Evolutionary conservation across 2,113 vertebrate species (phyloP), one percentile per base, ranked within the genome.

Genomic region (Varanus komodoensis): DNA sequence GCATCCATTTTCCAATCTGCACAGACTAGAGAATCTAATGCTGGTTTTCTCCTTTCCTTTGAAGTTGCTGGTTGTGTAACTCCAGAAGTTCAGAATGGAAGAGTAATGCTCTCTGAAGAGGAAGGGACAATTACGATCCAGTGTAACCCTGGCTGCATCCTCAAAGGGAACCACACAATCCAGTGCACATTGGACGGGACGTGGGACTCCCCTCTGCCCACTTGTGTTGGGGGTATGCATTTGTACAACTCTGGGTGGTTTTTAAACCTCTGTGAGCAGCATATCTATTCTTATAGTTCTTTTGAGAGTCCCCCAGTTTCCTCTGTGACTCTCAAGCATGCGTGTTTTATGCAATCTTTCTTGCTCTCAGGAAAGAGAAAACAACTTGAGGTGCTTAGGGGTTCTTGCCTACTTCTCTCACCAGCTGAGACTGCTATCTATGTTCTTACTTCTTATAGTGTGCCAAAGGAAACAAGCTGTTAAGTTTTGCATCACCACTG

Each of bases 91-190:
- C 82, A 69, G 61, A 92, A 92, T 3, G 94, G 91, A 54, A 81
- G 3, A 1, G 29, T 80, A n/a, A 82, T 21, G 44, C 15, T 0
- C 9, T 19, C 52, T 38, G 89, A 19, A 57, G 29, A 73, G 73
- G 67, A 57, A 6, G 92, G 87, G 34, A 74, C 3, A 21, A 88
- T 95, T 88, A 94, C 77, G 52, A 93, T 96, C 32, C 17, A 68
- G 85, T 96, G 96, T 90, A 23, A 92, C 52, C 0, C 85, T 82
- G 93, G 95, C 93, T 95, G 95, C 67, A 93, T 92, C 84, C 93
- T 96, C 90, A 95, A 93, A 91, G 95, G 95, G 21, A 93, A 90
- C 61, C 88, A 83, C 73, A 79, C 91, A 0, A 89, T 95, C 67
- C 95, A 94, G 93, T 96, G 96, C 71, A 94, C 78, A 90, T 88